These are phyloP conservation scores for Gallinago nigripennis DNA, from an alignment of 2,797 vertebrate species.

Conservation along the genomic window DNA sequence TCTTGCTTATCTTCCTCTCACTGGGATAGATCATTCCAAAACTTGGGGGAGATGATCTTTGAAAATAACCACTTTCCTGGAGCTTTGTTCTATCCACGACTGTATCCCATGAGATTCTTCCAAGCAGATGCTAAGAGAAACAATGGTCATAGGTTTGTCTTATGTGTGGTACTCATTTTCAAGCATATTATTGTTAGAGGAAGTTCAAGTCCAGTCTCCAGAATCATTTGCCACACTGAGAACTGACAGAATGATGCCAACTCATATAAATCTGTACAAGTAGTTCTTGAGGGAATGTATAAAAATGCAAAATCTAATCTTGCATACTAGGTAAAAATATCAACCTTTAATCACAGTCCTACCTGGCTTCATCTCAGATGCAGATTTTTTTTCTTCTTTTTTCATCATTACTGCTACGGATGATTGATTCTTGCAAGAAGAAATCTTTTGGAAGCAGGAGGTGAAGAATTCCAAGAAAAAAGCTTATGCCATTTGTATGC, in stretches of 20 bases:
- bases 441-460: neutral
- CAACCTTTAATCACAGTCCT: constrained; percentile 42
- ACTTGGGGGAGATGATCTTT: neutral
- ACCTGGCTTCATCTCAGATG: constrained; percentile 24
- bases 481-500: neutral
- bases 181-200: neutral
- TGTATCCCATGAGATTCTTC: neutral
- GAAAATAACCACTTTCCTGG: neutral
- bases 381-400: neutral
- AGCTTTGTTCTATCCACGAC: neutral
- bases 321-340: constrained; percentile 26
- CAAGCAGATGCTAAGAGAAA: neutral
- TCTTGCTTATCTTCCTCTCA: neutral
- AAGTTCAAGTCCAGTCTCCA: neutral
- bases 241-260: constrained; percentile 45
- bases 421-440: neutral
- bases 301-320: constrained; percentile 49
- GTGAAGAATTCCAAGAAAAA: neutral
- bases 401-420: neutral
- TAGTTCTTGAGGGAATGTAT: constrained; percentile 12
- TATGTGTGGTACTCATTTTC: neutral
- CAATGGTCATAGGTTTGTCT: neutral
- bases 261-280: constrained; percentile 18
- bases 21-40: neutral
- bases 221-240: neutral